These are phyloP conservation scores for Pseudonaja textilis DNA, from an alignment of 2,113 vertebrate genomes.

Conservation along the genomic window DNA sequence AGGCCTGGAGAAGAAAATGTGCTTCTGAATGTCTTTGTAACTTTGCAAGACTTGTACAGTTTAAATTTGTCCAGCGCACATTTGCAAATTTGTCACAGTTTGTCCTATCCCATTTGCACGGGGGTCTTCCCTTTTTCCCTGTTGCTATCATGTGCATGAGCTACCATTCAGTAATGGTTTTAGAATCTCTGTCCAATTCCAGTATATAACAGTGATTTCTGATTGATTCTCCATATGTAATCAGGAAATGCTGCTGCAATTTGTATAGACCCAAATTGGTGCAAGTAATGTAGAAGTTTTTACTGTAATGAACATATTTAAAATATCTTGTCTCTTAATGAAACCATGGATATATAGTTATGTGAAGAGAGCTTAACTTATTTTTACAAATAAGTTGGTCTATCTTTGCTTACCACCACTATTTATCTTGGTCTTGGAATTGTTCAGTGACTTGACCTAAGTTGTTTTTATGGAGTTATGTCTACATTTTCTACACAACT, in stretches of 20 bases:
- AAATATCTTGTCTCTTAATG: conserved; percentile 30
- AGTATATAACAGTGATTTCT: conserved; percentile 55
- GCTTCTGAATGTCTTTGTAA: conserved; percentile 66
- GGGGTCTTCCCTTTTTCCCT: conserved; percentile 50
- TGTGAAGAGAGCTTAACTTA: conserved; percentile 44
- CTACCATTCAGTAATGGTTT: conserved; percentile 53
- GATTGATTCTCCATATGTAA: conserved; percentile 40
- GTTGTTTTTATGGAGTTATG: conserved; percentile 61
- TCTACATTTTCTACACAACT: conserved; percentile 63
- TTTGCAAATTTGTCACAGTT: conserved; percentile 62
- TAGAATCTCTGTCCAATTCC: conserved; percentile 56
- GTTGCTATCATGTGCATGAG: conserved; percentile 71
- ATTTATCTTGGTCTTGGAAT: conserved; percentile 42
- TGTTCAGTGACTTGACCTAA: conserved; percentile 51
- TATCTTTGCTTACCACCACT: conserved; percentile 64
- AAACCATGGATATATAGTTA: conserved; percentile 48
- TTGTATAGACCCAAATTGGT: conserved; percentile 45
- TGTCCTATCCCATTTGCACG: conserved; percentile 71
- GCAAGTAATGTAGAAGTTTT: conserved; percentile 45
- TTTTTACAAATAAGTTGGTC: conserved; percentile 43
- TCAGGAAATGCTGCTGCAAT: conserved; percentile 41
- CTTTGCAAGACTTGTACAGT: conserved; percentile 60
- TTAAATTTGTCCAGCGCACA: conserved; percentile 61
- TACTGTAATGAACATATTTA: conserved; percentile 43
- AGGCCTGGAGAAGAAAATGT: conserved; percentile 39